These are phyloP conservation scores for Notocelia uddmanniana DNA, from an alignment of 2,888 invertebrate species.

Conservation along the genomic window DNA sequence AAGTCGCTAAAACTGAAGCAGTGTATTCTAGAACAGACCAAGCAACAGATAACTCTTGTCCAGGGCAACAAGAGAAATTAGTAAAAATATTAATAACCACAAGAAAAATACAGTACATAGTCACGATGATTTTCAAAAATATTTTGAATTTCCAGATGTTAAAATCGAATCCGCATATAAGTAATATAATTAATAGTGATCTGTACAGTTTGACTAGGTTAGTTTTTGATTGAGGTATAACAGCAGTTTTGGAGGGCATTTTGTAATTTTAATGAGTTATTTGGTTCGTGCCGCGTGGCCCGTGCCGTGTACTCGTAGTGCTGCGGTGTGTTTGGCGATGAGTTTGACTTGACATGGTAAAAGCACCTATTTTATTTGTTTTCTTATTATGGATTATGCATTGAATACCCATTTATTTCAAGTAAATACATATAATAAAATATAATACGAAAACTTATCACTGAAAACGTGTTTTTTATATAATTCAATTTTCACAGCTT, in stretches of 20 bases:
- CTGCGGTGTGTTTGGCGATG: conserved; percentile 64
- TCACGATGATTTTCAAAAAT: conserved; percentile 51
- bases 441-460: background rate
- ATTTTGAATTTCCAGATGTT: conserved; percentile 59
- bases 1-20: conserved; percentile 58
- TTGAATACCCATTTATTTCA: background rate
- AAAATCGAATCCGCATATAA: conserved; percentile 72
- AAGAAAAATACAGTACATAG: conserved; percentile 61
- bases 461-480: background rate
- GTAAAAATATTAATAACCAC: conserved; percentile 56
- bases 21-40: conserved; percentile 72
- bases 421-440: background rate
- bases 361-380: conserved; percentile 47
- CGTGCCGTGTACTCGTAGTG: conserved; percentile 41
- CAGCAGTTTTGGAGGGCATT: conserved; percentile 51
- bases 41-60: conserved; percentile 56
- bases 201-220: conserved; percentile 57
- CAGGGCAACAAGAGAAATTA: conserved; percentile 61
- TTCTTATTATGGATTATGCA: conserved; percentile 49
- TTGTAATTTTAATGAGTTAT: conserved; percentile 46
- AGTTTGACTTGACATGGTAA: conserved; percentile 55
- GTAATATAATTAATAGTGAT: conserved; percentile 60
- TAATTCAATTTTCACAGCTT: background rate
- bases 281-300: conserved; percentile 24
- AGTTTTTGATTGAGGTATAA: conserved; percentile 47